These are phyloP conservation scores for Uloborus plumipes DNA, from an alignment of 2,888 invertebrate genomes.

Conservation along the genomic window DNA sequence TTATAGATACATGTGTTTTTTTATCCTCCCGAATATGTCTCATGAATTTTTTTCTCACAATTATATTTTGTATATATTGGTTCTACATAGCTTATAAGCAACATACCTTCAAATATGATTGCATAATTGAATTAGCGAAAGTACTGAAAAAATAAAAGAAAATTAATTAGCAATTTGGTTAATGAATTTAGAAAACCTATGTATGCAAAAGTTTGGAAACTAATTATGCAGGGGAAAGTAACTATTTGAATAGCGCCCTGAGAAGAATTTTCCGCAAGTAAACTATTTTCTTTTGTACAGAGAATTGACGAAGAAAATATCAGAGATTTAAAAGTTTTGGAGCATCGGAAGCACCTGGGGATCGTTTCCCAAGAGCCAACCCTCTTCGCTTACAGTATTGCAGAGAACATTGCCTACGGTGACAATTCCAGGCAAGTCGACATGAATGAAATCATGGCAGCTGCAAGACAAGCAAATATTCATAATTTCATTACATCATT, in stretches of 20 bases:
- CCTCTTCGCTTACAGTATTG: slow-evolving; percentile 88
- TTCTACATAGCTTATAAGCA: too few relatives aligned
- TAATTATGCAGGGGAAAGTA: not conserved
- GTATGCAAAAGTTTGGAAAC: not conserved
- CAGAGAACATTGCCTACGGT: slow-evolving; percentile 92
- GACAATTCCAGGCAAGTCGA: slow-evolving; percentile 75
- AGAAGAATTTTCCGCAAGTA: not conserved
- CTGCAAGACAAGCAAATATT: slow-evolving; percentile 64
- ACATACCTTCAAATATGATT: too few relatives aligned
- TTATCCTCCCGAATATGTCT: too few relatives aligned
- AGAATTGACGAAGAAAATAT: slow-evolving; percentile 5
- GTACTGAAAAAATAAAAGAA: too few relatives aligned
- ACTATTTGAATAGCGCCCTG: too few relatives aligned
- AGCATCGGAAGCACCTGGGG: slow-evolving; percentile 83
- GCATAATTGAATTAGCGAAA: too few relatives aligned
- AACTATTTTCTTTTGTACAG: not conserved
- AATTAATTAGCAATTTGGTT: too few relatives aligned
- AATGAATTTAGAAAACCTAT: too few relatives aligned
- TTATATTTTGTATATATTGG: too few relatives aligned
- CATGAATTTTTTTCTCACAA: too few relatives aligned
- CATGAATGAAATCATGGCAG: slow-evolving; percentile 59
- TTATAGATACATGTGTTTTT: too few relatives aligned
- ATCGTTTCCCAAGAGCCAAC: slow-evolving; percentile 94
- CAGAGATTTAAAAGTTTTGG: slow-evolving; percentile 75
- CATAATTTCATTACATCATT: slow-evolving; percentile 58